Conservation (phyloP, 2,888 invertebrate species). For the Polydrusus cervinus region DNA sequence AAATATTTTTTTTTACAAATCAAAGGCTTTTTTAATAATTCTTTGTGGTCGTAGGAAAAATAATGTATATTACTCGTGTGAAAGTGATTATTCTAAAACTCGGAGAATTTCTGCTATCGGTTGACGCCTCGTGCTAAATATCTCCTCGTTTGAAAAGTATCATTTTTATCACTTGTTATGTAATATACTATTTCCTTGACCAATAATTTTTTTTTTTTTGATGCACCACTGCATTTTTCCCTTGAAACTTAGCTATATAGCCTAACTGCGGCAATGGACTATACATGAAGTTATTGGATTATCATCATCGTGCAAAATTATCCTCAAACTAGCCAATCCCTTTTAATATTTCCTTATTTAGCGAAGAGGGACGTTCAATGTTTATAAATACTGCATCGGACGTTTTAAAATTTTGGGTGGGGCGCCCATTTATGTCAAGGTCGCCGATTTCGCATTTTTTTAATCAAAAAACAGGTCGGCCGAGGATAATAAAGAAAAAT, state of each 20-base stretch:
- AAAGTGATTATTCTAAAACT: too few relatives aligned
- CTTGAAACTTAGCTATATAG: slow-evolving; percentile 42
- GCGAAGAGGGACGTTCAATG: slow-evolving; percentile 15
- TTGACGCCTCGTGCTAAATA: too few relatives aligned
- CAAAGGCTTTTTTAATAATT: too few relatives aligned
- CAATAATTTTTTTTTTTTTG: not conserved
- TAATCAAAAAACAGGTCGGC: not conserved
- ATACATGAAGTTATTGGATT: slow-evolving; percentile 63
- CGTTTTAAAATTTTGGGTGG: slow-evolving; percentile 42
- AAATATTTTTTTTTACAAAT: too few relatives aligned
- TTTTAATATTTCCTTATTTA: slow-evolving; percentile 55
- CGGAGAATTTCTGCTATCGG: too few relatives aligned
- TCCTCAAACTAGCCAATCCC: slow-evolving; percentile 58
- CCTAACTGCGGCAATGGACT: slow-evolving; percentile 41
- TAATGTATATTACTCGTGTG: too few relatives aligned
- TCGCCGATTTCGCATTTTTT: slow-evolving; percentile 11
- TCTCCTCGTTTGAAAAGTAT: too few relatives aligned
- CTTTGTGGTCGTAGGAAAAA: too few relatives aligned
- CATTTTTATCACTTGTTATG: too few relatives aligned
- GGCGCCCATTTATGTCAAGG: slow-evolving; percentile 30
- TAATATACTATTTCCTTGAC: not conserved
- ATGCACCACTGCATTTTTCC: slow-evolving; percentile 45
- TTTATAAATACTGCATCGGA: slow-evolving; percentile 38
- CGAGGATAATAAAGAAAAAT: slow-evolving; percentile 22
- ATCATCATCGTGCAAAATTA: slow-evolving; percentile 58